phyloP scores from a whole-genome alignment of 2,888 invertebrate genomes.

The Imbricaverruca yamaguchii region DNA sequence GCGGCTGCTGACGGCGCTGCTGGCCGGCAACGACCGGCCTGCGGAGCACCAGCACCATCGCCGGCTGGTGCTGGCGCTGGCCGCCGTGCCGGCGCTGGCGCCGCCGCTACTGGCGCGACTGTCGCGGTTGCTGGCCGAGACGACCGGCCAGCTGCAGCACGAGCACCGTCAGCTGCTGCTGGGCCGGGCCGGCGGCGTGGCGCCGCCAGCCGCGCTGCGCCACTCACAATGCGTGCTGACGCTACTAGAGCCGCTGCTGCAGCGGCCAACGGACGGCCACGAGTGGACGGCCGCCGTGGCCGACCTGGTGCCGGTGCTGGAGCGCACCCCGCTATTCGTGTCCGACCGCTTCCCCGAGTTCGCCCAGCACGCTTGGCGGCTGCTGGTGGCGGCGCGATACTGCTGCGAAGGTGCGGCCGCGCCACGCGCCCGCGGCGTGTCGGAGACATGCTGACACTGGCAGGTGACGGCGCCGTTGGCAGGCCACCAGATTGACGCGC shows the following conservation, averaged over 20 bases:
- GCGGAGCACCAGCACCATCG: background rate
- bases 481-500: too few relatives aligned
- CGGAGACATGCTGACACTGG: too few relatives aligned
- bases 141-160: background rate
- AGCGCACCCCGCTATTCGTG: background rate
- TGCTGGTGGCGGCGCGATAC: background rate
- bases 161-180: background rate
- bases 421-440: too few relatives aligned
- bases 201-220: background rate
- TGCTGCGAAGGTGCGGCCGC: background rate
- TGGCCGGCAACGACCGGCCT: background rate
- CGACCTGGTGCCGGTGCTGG: background rate
- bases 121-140: background rate
- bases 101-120: background rate
- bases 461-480: too few relatives aligned
- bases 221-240: background rate
- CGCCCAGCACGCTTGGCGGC: background rate
- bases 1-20: background rate
- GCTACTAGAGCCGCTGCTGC: slow-evolving; percentile 2
- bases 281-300: background rate
- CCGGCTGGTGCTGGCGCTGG: background rate
- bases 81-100: background rate
- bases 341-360: background rate
- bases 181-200: background rate
- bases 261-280: background rate